Percentiles rank a stretch among this genome's conserved stretches.
These are phyloP conservation scores for Drosophila silvestris DNA, from an alignment of 2,888 invertebrate species.

Conservation along the genomic window DNA sequence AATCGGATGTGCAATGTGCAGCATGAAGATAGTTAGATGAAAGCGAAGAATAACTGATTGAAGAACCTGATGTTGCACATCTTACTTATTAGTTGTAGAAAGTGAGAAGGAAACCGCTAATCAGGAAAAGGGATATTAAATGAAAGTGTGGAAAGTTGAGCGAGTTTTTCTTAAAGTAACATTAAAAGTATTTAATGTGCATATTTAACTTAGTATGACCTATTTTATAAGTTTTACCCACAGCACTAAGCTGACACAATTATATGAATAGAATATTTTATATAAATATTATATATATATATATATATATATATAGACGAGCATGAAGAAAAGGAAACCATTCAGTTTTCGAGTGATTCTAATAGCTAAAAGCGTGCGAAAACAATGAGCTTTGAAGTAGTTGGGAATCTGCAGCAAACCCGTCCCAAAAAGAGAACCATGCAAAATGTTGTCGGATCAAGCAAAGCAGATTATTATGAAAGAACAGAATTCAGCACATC, in stretches of 20 bases:
- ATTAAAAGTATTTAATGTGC: not conserved
- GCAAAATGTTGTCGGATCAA: not conserved
- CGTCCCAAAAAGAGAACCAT: not conserved
- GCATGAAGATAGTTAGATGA: slow-evolving; percentile 31
- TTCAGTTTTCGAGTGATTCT: not conserved
- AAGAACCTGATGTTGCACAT: slow-evolving; percentile 3
- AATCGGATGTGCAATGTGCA: slow-evolving; percentile 53
- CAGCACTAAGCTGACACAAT: not conserved
- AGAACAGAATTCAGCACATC: not conserved
- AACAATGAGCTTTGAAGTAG: not conserved
- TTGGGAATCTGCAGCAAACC: not conserved
- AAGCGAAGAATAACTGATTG: slow-evolving; percentile 41
- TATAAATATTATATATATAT: no score
- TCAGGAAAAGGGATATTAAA: slow-evolving; percentile 27
- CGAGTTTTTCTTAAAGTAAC: not conserved
- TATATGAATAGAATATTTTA: not conserved
- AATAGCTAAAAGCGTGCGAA: not conserved
- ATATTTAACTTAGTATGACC: not conserved
- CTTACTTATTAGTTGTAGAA: slow-evolving; percentile 21
- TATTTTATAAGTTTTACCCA: not conserved
- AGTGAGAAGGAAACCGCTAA: slow-evolving; percentile 34
- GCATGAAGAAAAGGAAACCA: no score
- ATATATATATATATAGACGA: no score
- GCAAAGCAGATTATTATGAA: not conserved
- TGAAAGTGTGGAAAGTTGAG: slow-evolving; percentile 25